A percentile compares a stretch with the other conserved stretches of the same genome.
These are phyloP conservation scores for Chelonia mydas DNA, from an alignment of 2,797 vertebrate species.

Conservation along the genomic window DNA sequence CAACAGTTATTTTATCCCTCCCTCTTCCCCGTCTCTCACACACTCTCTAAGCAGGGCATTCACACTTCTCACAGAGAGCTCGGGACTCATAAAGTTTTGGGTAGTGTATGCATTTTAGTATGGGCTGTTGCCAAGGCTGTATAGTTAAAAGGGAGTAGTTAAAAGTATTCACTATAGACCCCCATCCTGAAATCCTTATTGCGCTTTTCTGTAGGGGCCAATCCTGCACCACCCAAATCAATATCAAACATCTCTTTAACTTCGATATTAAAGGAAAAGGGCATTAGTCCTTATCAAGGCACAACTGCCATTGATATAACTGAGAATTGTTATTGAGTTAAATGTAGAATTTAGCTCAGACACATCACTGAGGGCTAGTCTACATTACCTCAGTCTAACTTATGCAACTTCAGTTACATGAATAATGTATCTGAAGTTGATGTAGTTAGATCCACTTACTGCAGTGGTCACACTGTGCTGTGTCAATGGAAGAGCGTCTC, in stretches of 20 bases:
- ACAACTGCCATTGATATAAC: background rate
- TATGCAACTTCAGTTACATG: too few relatives aligned
- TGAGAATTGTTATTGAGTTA: background rate
- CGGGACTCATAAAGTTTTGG: background rate
- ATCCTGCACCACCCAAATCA: background rate
- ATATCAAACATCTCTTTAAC: slow-evolving; percentile 23
- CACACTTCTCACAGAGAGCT: slow-evolving; percentile 38
- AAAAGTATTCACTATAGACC: slow-evolving; percentile 24
- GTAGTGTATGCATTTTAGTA: background rate
- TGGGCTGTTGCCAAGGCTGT: background rate
- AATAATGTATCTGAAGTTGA: too few relatives aligned
- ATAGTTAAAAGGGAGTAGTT: slow-evolving; percentile 29
- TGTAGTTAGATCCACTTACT: too few relatives aligned
- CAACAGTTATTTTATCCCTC: slow-evolving; percentile 2
- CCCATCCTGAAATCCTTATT: slow-evolving; percentile 31
- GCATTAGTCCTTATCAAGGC: background rate
- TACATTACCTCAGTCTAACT: too few relatives aligned
- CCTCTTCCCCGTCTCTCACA: too few relatives aligned
- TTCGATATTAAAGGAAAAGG: background rate
- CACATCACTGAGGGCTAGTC: background rate
- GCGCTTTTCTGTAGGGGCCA: slow-evolving; percentile 6
- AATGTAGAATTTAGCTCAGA: background rate
- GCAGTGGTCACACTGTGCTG: too few relatives aligned
- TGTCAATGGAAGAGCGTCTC: too few relatives aligned
- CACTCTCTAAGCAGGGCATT: background rate